These are phyloP conservation scores for Drosophila biarmipes DNA, from an alignment of 1,140 invertebrate species.

Conservation along the genomic window DNA sequence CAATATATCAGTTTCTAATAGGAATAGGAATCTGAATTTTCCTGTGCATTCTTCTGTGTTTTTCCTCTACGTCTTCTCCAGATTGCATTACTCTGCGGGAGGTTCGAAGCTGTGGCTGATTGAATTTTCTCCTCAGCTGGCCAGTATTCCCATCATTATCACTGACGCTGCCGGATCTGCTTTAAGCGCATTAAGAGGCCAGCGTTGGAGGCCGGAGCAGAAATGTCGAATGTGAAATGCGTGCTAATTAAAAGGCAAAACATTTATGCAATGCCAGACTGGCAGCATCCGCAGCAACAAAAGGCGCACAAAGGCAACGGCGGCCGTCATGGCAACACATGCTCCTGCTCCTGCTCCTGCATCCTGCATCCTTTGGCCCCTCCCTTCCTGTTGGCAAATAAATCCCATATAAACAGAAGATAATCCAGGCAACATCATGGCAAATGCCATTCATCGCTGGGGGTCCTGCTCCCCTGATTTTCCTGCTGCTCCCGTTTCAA, in stretches of 20 bases:
- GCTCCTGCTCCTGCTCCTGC: conserved; percentile 1
- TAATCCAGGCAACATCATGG: conserved; percentile 72
- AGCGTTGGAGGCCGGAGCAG: conserved; percentile 9
- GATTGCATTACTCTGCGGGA: conserved; percentile 59
- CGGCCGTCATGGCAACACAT: conserved; percentile 75
- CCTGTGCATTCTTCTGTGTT: not conserved
- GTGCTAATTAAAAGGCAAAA: conserved; percentile 82
- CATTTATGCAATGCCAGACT: conserved; percentile 75
- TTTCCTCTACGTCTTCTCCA: conserved; percentile 17
- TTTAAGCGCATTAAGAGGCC: conserved; percentile 66
- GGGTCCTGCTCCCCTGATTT: conserved; percentile 18
- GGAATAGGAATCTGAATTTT: not conserved
- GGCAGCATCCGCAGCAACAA: conserved; percentile 40
- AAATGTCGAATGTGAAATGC: conserved; percentile 50
- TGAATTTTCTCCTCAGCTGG: conserved; percentile 58
- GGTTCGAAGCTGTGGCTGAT: conserved; percentile 51
- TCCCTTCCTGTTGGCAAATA: conserved; percentile 43
- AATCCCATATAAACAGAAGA: conserved; percentile 82
- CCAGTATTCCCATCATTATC: conserved; percentile 38
- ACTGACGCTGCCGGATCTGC: conserved; percentile 24
- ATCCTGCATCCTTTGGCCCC: not conserved
- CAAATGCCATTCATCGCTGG: conserved; percentile 64
- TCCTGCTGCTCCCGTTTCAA: conserved; percentile 14
- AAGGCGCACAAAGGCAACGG: conserved; percentile 54
- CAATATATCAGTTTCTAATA: too few relatives aligned